Base-by-base conservation (phyloP, 2,113 vertebrate genomes). In the Larimichthys crocea region DNA sequence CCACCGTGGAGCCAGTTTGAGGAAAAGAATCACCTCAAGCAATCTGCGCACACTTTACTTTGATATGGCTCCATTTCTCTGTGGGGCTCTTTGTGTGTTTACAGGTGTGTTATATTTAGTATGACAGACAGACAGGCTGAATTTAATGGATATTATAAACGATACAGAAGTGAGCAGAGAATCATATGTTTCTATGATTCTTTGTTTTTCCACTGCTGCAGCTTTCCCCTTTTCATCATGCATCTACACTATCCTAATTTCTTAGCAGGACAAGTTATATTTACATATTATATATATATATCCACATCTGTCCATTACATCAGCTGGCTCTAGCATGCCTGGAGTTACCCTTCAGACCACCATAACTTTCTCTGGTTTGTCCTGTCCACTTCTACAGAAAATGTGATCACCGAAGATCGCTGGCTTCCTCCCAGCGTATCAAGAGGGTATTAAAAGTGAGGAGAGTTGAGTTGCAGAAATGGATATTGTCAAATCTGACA, bases 261-360 rank as follows among this genome's bases (percentile, higher is more conserved):
- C 65, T 61, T 8, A 40, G 35, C 35, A 40, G 35, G 35, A 16
- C 52, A 59, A 79, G 68, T 42, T n/a, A 42, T 12, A 14, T 62
- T 63, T 1, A 16, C 5, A 35, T 61, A 10, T 62, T 57, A 22
- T 52, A 46, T 79, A 31, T 57, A 29, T 52, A 46, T 79, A 31
- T 75, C 4, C 48, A 64, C 35, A 5, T 17, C 53, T 59, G 63
- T 60, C 52, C 52, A 64, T 44, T 35, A 35, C 64, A 78, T 48
- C 26, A 31, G 16, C 62, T 53, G n/a, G 48, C 48, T 46, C 40
- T 26, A 66, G 57, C 29, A 14, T 62, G 42, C 52, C 16, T 3
- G 35, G 20, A 57, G 74, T 69, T 62, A 3, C 67, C 40, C 63
- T 67, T 71, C 40, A 61, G 52, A 61, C 22, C 80, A 64, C 17